Conservation (phyloP, 2,888 invertebrate species). For the Auanema freiburgensis region DNA sequence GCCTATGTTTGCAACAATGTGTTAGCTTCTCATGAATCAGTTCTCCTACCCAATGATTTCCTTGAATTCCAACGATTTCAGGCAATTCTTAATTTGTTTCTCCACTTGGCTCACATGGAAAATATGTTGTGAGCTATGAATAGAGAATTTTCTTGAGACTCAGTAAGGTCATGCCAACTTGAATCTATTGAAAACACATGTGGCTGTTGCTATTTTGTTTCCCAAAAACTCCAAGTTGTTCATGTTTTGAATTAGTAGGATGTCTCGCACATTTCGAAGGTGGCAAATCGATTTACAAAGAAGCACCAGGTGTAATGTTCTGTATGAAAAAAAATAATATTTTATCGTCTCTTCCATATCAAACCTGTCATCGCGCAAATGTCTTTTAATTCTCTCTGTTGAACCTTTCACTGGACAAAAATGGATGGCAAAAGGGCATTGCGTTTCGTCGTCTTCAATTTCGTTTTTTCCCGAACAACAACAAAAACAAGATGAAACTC, state of each 20-base stretch:
- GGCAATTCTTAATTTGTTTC: too few relatives aligned
- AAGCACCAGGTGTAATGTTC: constrained; percentile 4
- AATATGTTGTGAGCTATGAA: constrained; percentile 2
- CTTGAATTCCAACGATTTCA: too few relatives aligned
- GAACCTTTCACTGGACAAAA: background rate
- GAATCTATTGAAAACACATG: background rate
- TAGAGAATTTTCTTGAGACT: background rate
- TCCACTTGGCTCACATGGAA: background rate
- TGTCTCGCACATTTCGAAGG: background rate
- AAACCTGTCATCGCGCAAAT: constrained; percentile 9
- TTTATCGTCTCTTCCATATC: background rate
- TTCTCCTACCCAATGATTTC: too few relatives aligned
- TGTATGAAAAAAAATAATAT: background rate
- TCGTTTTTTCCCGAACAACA: background rate
- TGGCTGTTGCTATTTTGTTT: too few relatives aligned
- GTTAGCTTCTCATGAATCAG: too few relatives aligned
- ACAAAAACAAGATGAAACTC: background rate
- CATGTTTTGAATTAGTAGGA: too few relatives aligned
- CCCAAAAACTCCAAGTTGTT: too few relatives aligned
- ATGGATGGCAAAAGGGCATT: constrained; percentile 7
- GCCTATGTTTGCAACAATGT: too few relatives aligned
- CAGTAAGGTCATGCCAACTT: background rate
- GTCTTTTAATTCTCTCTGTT: background rate
- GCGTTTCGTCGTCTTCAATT: background rate
- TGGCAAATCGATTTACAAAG: background rate